Base-by-base conservation (phyloP, 2,113 vertebrate genomes). In the Erpornis zantholeuca region DNA sequence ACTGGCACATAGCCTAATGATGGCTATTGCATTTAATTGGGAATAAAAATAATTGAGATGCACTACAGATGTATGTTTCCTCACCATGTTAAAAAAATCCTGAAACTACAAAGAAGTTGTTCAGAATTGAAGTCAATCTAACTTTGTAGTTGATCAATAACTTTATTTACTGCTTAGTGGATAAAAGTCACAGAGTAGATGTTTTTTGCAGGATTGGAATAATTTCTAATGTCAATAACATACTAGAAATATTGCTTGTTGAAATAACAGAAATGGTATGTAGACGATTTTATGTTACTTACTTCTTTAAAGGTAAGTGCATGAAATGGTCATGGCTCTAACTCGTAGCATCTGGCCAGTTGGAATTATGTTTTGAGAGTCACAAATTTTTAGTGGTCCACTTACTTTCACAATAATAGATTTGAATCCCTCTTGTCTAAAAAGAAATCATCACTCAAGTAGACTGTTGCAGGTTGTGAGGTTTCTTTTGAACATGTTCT, bases 101-200 rank as follows among this genome's bases (percentile, higher is more conserved):
- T 69, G 63, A 44, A 88, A 47, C 64, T 85, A 60, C 70, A 47
- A 2, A 64, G n/a, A n/a, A 89, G 20, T 69, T 71, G 7, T 80
- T 93, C 38, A 75, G 33, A 60, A n/a, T 33, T 70, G 49, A 54
- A 92, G 64, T 96, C 21, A 75, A n/a, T 81, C 22, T 68, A 35
- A 87, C 84, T 96, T 94, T 93, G 76, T 88, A 82, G 52, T 82
- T 97, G 93, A 72, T 63, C 59, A 86, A 11, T 93, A 91, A 92
- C 69, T 95, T 92, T 70, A 73, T 86, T 45, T 65, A 20, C 28
- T 82, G 65, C 56, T 95, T 96, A 50, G 80, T 65, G 54, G 76
- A 68, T 90, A 63, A 77, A 97, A 90, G 66, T 81, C 36, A 88
- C 50, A 80, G 88, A 95, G 47, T 79, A 93, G 78, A 84, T n/a